A percentile compares a stretch with the other conserved stretches of the same genome.
These are phyloP conservation scores for Ptiloglossa arizonensis DNA, from an alignment of 1,140 invertebrate species.

Conservation along the genomic window DNA sequence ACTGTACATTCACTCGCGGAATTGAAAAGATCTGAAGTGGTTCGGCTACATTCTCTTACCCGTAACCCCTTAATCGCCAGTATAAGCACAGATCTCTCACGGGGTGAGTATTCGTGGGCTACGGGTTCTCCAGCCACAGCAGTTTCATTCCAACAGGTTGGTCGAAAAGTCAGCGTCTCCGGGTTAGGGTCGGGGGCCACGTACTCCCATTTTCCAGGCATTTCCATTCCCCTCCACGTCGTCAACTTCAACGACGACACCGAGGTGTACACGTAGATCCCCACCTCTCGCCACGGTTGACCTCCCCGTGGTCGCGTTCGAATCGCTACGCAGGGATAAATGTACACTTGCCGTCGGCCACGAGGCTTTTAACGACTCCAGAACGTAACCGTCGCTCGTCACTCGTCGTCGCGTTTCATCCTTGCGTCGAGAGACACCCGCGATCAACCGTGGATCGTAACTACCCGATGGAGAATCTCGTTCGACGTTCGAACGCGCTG, in stretches of 20 bases:
- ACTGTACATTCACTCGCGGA: too few relatives aligned
- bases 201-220: background rate
- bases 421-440: conserved; percentile 11
- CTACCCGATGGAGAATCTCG: conserved; percentile 12
- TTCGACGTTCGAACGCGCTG: background rate
- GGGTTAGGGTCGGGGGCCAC: background rate
- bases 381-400: conserved; percentile 55
- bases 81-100: too few relatives aligned
- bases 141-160: too few relatives aligned
- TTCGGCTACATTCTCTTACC: too few relatives aligned
- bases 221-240: conserved; percentile 33
- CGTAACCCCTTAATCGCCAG: too few relatives aligned
- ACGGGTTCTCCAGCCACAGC: background rate
- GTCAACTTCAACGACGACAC: conserved; percentile 48
- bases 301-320: conserved; percentile 62
- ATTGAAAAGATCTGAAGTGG: too few relatives aligned
- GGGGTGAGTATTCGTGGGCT: too few relatives aligned
- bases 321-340: conserved; percentile 66
- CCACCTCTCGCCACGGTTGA: conserved; percentile 60
- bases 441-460: background rate
- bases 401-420: conserved; percentile 21
- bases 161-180: too few relatives aligned
- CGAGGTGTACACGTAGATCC: conserved; percentile 50
- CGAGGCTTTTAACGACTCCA: conserved; percentile 64
- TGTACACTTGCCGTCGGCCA: conserved; percentile 63